Base-by-base conservation (phyloP, 2,797 vertebrate species). In the Sebastes steindachneri region DNA sequence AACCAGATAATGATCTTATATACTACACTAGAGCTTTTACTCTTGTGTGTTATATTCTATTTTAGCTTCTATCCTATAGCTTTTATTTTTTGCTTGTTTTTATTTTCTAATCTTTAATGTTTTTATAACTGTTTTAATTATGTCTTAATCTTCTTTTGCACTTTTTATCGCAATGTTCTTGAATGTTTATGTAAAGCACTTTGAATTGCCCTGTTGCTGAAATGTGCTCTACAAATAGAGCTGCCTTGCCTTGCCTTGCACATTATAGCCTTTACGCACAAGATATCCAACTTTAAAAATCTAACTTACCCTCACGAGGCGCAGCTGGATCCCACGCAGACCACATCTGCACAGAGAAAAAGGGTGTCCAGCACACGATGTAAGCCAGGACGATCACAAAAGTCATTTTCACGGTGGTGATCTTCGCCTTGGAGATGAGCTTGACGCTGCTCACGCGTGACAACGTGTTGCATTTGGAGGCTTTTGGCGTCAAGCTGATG, bases 291-390 rank as follows among this genome's bases (percentile, higher is more conserved):
- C 26, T 79, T 70, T 41, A 37, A 83, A 83, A 77, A 67, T 14
- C 6, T 0, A 64, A 85, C 91, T 25, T 97, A 99, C 98, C 97
- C 95, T 99, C 98, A 63, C 96, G 95, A 0, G 98, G 98, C 2
- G 98, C 96, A 0, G 96, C 85, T 3, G 88, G 93, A 69, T 98
- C 98, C 98, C 98, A 99, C 57, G 96, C 98, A 0, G 97, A 97
- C 98, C 98, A 99, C 97, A 98, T 98, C 95, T 99, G 97, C 77
- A 98, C 98, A 2, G 96, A 97, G 93, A 99, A 99, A 85, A 98
- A 99, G 1, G 98, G 98, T 0, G 98, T 97, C 97, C 98, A 99
- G 86, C 98, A 98, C 75, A 98, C 93, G 58, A 99, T 94, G 67
- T 98, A 99, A 11, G 97, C 97, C 89, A 99, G 19, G 31, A 99